Percentiles rank a stretch among this genome's conserved stretches.
Conservation (phyloP, 1,140 invertebrate species). For the Diploscapter pachys region DNA sequence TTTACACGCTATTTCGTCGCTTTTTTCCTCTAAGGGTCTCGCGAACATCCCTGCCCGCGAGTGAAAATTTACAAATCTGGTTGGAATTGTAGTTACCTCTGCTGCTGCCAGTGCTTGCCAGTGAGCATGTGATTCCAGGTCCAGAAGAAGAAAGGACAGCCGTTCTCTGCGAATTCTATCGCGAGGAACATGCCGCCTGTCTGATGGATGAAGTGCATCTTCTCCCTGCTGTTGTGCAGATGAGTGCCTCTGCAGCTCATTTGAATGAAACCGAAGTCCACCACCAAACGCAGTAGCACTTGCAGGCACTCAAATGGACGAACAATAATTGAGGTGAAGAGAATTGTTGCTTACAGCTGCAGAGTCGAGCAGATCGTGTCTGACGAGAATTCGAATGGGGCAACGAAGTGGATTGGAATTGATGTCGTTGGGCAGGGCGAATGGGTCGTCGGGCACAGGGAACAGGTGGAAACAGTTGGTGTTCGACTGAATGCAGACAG, state of each 20-base stretch:
- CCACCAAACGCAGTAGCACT: constrained; percentile 39
- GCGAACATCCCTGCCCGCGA: no score
- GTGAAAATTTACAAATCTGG: no score
- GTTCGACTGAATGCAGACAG: constrained; percentile 69
- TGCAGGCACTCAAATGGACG: constrained; percentile 38
- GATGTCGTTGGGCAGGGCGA: constrained; percentile 83
- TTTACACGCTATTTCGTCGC: no score
- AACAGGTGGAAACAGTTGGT: constrained; percentile 77
- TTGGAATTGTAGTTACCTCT: no score
- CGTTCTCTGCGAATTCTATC: constrained; percentile 61
- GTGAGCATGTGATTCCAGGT: constrained; percentile 99
- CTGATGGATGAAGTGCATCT: constrained; percentile 58
- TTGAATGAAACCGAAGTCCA: constrained; percentile 59
- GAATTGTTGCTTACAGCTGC: no score
- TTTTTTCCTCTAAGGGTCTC: no score
- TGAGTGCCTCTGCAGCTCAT: constrained; percentile 48
- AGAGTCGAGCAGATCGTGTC: constrained; percentile 64
- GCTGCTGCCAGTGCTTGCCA: constrained; percentile 62
- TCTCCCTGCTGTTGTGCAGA: background rate
- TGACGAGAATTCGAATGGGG: constrained; percentile 87
- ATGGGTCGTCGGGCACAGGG: constrained; percentile 87
- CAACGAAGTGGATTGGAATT: constrained; percentile 93
- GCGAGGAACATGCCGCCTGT: constrained; percentile 90
- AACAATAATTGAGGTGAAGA: no score
- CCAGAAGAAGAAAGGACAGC: constrained; percentile 78